Percentiles rank a stretch among this genome's conserved stretches.
Evolutionary conservation across 2,797 vertebrate species (phyloP).

Genomic region (Gallinago stenura): DNA sequence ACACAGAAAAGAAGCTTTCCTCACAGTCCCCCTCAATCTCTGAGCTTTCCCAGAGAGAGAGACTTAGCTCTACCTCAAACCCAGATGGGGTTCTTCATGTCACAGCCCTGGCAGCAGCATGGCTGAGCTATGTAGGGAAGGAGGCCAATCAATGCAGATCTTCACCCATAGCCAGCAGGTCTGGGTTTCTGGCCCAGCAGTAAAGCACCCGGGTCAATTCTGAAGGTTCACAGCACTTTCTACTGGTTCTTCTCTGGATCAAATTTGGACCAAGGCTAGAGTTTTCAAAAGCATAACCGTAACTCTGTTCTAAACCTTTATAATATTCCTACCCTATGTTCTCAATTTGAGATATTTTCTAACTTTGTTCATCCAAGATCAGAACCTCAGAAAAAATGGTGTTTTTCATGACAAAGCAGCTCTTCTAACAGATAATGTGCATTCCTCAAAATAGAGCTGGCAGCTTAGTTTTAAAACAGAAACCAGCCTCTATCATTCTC

Average conservation of each 20-base stretch:
- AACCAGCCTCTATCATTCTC: not conserved
- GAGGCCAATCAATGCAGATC: not conserved
- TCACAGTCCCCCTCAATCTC: not conserved
- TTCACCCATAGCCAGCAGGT: not conserved
- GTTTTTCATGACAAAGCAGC: not conserved
- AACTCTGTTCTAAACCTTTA: not conserved
- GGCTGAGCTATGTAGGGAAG: not conserved
- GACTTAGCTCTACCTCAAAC: no score
- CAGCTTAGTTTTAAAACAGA: not conserved
- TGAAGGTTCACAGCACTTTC: not conserved
- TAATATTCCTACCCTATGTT: not conserved
- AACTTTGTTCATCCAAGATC: not conserved
- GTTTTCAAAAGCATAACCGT: not conserved
- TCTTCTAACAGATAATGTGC: not conserved
- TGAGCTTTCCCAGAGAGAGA: not conserved
- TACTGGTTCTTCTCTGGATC: not conserved
- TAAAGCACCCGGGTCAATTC: not conserved
- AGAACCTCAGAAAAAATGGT: not conserved
- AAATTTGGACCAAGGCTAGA: not conserved
- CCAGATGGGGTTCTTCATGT: fast-evolving
- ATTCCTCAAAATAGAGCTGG: not conserved
- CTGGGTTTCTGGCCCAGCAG: not conserved
- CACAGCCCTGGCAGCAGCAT: fast-evolving
- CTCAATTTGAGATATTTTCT: not conserved
- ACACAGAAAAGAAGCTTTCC: not conserved